These are phyloP conservation scores for Nothoprocta perdicaria DNA, from an alignment of 2,113 vertebrate genomes.

Conservation along the genomic window DNA sequence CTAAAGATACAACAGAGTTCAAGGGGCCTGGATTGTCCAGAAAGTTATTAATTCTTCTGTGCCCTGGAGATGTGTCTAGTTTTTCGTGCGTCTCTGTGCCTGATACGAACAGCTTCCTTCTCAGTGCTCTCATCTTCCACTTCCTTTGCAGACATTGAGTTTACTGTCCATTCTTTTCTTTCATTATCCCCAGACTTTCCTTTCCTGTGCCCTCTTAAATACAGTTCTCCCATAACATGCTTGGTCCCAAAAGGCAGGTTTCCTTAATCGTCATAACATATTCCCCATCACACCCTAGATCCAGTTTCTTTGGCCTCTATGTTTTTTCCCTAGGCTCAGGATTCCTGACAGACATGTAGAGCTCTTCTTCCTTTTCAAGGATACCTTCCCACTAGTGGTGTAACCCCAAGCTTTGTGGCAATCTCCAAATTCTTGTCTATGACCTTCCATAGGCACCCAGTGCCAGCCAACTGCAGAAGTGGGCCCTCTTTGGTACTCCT, in stretches of 20 bases:
- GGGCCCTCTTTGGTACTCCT: neutral
- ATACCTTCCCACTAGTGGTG: neutral
- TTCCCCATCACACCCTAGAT: neutral
- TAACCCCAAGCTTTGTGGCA: neutral
- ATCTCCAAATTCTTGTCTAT: neutral
- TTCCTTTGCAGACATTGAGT: neutral
- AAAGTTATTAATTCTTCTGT: neutral
- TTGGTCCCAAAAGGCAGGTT: neutral
- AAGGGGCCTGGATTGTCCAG: neutral
- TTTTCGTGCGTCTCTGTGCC: neutral
- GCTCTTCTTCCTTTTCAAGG: neutral
- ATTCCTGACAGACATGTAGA: neutral
- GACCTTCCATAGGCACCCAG: neutral
- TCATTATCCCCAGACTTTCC: neutral
- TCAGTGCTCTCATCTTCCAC: neutral
- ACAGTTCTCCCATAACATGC: neutral
- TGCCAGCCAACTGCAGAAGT: neutral
- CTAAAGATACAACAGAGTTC: neutral
- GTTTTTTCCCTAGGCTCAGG: neutral
- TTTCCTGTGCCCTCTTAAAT: neutral
- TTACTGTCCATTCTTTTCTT: constrained; percentile 19
- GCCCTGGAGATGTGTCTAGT: neutral
- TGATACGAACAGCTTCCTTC: neutral
- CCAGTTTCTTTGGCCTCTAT: neutral
- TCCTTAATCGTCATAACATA: neutral